Evolutionary conservation across 2,797 vertebrate genomes (phyloP).

Genomic region (Esox masquinongy): DNA sequence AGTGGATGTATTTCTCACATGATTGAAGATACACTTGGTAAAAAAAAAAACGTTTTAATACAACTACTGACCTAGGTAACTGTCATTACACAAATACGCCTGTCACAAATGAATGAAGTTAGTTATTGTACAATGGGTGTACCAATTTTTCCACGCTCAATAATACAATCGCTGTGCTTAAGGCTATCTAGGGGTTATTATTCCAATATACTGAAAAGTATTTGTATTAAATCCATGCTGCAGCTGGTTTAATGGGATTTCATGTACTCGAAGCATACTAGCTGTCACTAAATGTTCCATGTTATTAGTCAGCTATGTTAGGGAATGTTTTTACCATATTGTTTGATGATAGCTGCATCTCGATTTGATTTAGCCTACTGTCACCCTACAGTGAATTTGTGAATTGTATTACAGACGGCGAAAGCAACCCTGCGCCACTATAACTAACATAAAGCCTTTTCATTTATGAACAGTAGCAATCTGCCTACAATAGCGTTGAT

Average conservation of each 20-base stretch:
- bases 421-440: constrained; percentile 7
- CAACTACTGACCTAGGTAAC: background rate
- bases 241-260: background rate
- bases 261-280: background rate
- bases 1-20: background rate
- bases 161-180: background rate
- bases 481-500: constrained; percentile 29
- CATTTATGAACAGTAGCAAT: constrained; percentile 27
- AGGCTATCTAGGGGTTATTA: background rate
- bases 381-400: background rate
- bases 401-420: background rate
- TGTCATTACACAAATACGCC: background rate
- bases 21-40: background rate
- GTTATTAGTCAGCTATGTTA: background rate
- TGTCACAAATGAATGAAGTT: background rate
- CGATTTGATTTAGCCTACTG: background rate
- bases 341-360: background rate
- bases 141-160: background rate
- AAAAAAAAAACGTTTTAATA: background rate
- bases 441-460: constrained; percentile 10
- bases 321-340: background rate
- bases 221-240: background rate
- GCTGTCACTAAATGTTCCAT: background rate
- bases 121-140: background rate
- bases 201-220: background rate